Conservation (phyloP, 2,113 vertebrate species). For the Scortum barcoo region DNA sequence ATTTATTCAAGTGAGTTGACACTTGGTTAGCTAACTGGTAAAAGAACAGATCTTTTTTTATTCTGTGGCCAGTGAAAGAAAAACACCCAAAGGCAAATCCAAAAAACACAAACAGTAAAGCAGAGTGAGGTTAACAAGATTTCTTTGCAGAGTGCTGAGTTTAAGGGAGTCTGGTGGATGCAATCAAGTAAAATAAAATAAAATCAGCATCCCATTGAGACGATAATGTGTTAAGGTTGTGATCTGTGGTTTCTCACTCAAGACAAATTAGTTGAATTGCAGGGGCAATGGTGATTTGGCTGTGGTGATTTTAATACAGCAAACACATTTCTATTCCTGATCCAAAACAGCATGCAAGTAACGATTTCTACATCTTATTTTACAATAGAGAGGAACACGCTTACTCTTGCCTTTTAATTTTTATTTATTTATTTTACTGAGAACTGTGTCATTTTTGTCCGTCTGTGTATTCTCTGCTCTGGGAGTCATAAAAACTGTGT, state of each 20-base stretch:
- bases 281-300: conserved; percentile 7
- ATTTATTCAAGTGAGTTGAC: background rate
- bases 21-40: conserved; percentile 12
- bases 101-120: conserved; percentile 51
- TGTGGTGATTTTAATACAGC: conserved; percentile 6
- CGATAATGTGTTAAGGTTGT: conserved; percentile 43
- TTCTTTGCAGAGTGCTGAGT: conserved; percentile 20
- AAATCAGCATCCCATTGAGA: conserved; percentile 37
- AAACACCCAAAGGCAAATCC: conserved; percentile 24
- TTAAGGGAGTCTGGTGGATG: conserved; percentile 26
- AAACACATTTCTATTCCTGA: conserved; percentile 7
- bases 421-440: too few relatives aligned
- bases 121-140: conserved; percentile 34
- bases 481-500: background rate
- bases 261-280: conserved; percentile 7
- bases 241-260: conserved; percentile 36
- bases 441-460: background rate
- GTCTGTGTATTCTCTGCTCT: background rate
- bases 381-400: background rate
- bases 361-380: conserved; percentile 33
- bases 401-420: background rate
- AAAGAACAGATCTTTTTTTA: conserved; percentile 6
- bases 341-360: conserved; percentile 13
- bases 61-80: conserved; percentile 4
- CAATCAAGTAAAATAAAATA: conserved; percentile 35